Evolutionary conservation across 2,113 vertebrate genomes (phyloP).

Genomic region (Poecilia latipinna): DNA sequence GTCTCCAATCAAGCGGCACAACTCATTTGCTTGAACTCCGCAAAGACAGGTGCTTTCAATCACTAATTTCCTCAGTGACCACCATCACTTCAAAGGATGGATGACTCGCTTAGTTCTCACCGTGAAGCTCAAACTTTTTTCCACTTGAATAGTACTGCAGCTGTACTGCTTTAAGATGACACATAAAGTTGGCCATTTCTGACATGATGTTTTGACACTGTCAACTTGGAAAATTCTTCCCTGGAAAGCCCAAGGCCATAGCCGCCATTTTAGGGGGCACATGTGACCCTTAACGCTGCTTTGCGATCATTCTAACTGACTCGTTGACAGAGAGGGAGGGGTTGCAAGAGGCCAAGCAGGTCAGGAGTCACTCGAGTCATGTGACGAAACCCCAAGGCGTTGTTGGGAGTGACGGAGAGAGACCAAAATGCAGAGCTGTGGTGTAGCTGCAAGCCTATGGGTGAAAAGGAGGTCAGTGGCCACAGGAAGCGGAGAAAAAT

Average conservation of each 20-base stretch:
- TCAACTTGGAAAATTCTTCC: slow-evolving; percentile 68
- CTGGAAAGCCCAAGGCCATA: slow-evolving; percentile 60
- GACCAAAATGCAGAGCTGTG: slow-evolving; percentile 79
- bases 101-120: slow-evolving; percentile 31
- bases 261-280: slow-evolving; percentile 67
- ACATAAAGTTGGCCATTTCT: slow-evolving; percentile 59
- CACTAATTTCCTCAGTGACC: slow-evolving; percentile 50
- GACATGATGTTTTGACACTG: slow-evolving; percentile 72
- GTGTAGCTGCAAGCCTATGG: slow-evolving; percentile 82
- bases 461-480: slow-evolving; percentile 94
- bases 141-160: slow-evolving; percentile 54
- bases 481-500: slow-evolving; percentile 88
- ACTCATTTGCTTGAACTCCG: slow-evolving; percentile 33
- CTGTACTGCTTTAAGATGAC: slow-evolving; percentile 68
- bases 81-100: slow-evolving; percentile 30
- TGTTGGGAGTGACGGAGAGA: slow-evolving; percentile 78
- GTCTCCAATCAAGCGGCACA: slow-evolving; percentile 51
- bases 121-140: slow-evolving; percentile 47
- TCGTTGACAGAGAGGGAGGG: slow-evolving; percentile 68
- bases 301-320: slow-evolving; percentile 63
- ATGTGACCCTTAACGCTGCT: slow-evolving; percentile 54
- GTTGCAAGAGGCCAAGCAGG: slow-evolving; percentile 75
- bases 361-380: slow-evolving; percentile 86
- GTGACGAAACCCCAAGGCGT: slow-evolving; percentile 79
- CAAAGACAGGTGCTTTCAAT: slow-evolving; percentile 41